Base-by-base conservation (phyloP, 2,888 invertebrate species). In the Sinhomidia bicolor region DNA sequence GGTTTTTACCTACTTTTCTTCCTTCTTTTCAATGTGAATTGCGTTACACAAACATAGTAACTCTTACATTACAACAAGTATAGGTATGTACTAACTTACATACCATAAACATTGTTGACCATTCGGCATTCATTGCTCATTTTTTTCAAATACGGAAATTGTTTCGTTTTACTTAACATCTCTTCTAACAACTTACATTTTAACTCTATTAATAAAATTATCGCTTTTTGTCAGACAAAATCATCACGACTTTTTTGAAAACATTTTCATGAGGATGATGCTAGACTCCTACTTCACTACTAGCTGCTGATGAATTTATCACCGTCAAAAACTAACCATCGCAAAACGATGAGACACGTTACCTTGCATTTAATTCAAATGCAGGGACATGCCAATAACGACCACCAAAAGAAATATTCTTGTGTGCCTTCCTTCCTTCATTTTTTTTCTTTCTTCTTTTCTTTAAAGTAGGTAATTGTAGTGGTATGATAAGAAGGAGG, bases 81-180 rank as follows among this genome's bases (percentile, higher is more conserved):
- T n/a, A n/a, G n/a, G n/a, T n/a, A n/a, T n/a, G n/a, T n/a, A n/a
- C n/a, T n/a, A n/a, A n/a, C n/a, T n/a, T n/a, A n/a, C n/a, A 14
- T 20, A 14, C 6, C n/a, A 14, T 32, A 23, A 20, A 44, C 71
- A 54, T 51, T 51, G 29, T 44, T 74, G 41, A 29, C 29, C 32
- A 32, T 32, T 68, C 36, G n/a, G 26, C 32, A 32, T 32, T 68
- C 36, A 68, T 76, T 12, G 44, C 76, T 29, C 76, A 76, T 76
- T 83, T 88, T 83, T 88, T 83, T 83, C 65, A 88, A 83, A 88
- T 87, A 87, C 82, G 88, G 83, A 88, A 88, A 88, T 83, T 68
- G 88, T 78, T 88, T 88, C 47, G 6, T 60, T 65, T 76, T 47
- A 51, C 32, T 41, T 68, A 51, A 71, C 71, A 71, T 51, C 41